A percentile compares a stretch with the other conserved stretches of the same genome.
Conservation (phyloP, 92 coral and sea anemone species). For the Pocillopora meandrina region DNA sequence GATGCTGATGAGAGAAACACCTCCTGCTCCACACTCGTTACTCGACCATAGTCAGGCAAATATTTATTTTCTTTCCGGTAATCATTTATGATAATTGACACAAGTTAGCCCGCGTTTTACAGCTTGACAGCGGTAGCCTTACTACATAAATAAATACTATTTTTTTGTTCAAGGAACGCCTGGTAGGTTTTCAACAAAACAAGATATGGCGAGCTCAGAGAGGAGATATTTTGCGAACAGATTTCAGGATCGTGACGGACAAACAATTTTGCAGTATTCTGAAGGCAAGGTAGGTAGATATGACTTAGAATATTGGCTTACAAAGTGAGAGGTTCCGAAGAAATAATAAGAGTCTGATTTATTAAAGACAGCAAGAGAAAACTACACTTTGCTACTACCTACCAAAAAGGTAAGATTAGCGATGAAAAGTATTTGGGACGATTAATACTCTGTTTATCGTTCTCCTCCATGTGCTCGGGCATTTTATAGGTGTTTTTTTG, state of each 20-base stretch:
- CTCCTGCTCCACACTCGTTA: neutral
- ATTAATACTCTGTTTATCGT: no score
- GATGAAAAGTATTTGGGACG: no score
- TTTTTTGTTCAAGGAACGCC: slow-evolving; percentile 34
- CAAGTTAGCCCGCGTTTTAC: slow-evolving; percentile 8
- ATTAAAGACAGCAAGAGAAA: no score
- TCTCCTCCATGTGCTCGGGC: neutral
- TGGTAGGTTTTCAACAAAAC: slow-evolving; percentile 27
- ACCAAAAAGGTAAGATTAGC: no score
- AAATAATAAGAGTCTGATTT: no score
- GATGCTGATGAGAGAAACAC: neutral
- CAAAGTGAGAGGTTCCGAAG: no score
- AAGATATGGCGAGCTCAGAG: slow-evolving; percentile 64
- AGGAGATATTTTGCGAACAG: slow-evolving; percentile 84
- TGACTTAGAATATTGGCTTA: neutral
- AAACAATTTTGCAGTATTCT: slow-evolving; percentile 50
- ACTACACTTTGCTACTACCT: no score
- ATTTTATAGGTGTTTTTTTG: neutral
- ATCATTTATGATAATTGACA: neutral
- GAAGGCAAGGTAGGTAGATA: slow-evolving; percentile 73
- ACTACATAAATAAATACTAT: neutral
- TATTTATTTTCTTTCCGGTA: slow-evolving; percentile 3
- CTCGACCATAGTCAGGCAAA: neutral
- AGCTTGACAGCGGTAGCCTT: slow-evolving; percentile 3
- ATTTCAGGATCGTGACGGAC: slow-evolving; percentile 75